Evolutionary conservation across 2,888 invertebrate species (phyloP), one percentile per base, ranked within the genome.

Genomic region (Nomada ferruginata): DNA sequence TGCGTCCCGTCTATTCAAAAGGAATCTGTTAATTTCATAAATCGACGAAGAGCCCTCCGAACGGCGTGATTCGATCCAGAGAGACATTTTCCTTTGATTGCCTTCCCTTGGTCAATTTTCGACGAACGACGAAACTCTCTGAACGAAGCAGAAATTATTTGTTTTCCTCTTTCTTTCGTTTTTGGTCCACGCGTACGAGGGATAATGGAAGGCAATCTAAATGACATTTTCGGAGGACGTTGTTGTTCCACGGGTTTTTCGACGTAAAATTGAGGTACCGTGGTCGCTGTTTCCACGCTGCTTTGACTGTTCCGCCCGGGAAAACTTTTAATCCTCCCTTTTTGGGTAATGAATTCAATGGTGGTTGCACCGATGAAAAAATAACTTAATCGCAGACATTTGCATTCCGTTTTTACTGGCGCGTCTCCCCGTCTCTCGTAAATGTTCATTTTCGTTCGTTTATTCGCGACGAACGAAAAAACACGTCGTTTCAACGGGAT

Each of bases 21-120:
- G 75, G 82, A 72, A 72, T 60, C 68, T 63, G 66, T 72, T 82
- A 82, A 82, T 77, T 83, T 55, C 64, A 78, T 70, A 53, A 70
- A 77, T 77, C 78, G 23, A 26, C 42, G 18, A 13, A 15, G 50
- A 0, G 5, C 29, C 29, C 29, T 29, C 15, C 20, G n/a, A 1
- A 10, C n/a, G 2, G 11, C 20, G 13, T 26, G 26, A 71, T 61
- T 61, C 50, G 20, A n/a, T 23, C 26, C 13, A 10, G 0, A 11
- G 29, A 23, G 13, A 2, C 20, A 4, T 18, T n/a, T 18, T 11
- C 18, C 5, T 11, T 36, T n/a, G 3, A 52, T 52, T 47, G 20
- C 15, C n/a, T 20, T 29, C 15, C 15, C 9, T 9, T 13, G 4
- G 4, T 10, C 50, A 10, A 29, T 29, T 29, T 50, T 10, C 47